Percentiles rank a stretch among this genome's conserved stretches.
Conservation (phyloP, 2,113 vertebrate genomes). For the Grus americana region DNA sequence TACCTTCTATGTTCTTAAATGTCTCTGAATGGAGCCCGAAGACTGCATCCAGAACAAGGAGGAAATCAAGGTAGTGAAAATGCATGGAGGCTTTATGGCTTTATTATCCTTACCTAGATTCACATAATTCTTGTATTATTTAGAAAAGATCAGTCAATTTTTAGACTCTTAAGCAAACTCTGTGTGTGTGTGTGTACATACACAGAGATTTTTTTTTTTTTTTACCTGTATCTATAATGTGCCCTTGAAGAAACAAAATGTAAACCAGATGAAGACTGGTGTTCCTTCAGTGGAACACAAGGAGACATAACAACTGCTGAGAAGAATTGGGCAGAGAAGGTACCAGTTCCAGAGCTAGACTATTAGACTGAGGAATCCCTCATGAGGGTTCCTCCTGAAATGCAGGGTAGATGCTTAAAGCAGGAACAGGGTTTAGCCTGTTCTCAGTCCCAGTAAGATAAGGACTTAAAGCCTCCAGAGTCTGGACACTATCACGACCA, state of each 20-base stretch:
- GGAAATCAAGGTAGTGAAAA: neutral
- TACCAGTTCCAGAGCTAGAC: neutral
- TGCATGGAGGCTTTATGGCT: neutral
- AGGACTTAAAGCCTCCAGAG: neutral
- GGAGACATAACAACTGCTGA: neutral
- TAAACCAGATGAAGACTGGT: neutral
- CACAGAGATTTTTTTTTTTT: accelerated
- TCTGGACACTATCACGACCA: neutral
- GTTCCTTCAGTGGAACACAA: neutral
- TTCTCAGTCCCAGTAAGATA: neutral
- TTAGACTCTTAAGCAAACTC: neutral
- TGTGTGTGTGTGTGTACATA: neutral
- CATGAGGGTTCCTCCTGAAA: neutral
- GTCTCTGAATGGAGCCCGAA: neutral
- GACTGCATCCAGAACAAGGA: neutral
- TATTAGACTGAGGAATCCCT: neutral
- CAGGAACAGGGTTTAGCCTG: neutral
- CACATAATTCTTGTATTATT: neutral
- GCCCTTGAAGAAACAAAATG: neutral
- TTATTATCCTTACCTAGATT: neutral
- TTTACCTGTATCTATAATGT: neutral
- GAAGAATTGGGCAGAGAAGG: neutral
- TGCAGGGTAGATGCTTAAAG: neutral
- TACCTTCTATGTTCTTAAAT: neutral
- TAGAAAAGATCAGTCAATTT: neutral